Percentiles rank a stretch among this genome's conserved stretches.
Evolutionary conservation across 2,113 vertebrate species (phyloP).

Genomic region (Pipra filicauda): DNA sequence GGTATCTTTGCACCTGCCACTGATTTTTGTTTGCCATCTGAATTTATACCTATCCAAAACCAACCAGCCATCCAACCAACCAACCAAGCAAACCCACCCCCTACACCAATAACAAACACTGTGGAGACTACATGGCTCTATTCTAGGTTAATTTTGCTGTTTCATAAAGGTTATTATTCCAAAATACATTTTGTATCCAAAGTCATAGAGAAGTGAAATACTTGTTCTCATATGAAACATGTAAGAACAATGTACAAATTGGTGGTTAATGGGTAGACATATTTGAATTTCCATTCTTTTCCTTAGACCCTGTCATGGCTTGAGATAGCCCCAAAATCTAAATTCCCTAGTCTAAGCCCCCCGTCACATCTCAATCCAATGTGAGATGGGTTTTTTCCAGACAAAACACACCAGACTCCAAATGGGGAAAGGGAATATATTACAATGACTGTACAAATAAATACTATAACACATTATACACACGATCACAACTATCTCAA

Average conservation of each 20-base stretch:
- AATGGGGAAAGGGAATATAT: no score
- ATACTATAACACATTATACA: no score
- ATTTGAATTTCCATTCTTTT: conserved; percentile 16
- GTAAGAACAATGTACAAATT: neutral
- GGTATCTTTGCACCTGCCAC: neutral
- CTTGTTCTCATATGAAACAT: neutral
- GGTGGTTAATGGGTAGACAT: neutral
- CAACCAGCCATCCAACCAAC: neutral
- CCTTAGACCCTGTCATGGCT: neutral
- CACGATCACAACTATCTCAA: no score
- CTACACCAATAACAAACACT: neutral
- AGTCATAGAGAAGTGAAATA: neutral
- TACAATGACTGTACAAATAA: no score
- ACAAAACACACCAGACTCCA: no score
- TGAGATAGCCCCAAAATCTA: no score
- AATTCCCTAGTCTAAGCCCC: no score
- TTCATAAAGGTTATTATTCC: neutral
- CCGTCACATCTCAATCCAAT: no score
- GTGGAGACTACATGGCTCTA: neutral
- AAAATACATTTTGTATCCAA: neutral
- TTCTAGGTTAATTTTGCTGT: neutral
- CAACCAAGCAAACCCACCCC: neutral
- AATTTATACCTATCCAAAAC: neutral
- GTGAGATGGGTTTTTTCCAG: no score
- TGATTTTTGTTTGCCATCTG: neutral